Percentiles rank a stretch among this genome's conserved stretches.
Conservation (phyloP, 2,888 invertebrate species). For the Pediacus dermestoides region DNA sequence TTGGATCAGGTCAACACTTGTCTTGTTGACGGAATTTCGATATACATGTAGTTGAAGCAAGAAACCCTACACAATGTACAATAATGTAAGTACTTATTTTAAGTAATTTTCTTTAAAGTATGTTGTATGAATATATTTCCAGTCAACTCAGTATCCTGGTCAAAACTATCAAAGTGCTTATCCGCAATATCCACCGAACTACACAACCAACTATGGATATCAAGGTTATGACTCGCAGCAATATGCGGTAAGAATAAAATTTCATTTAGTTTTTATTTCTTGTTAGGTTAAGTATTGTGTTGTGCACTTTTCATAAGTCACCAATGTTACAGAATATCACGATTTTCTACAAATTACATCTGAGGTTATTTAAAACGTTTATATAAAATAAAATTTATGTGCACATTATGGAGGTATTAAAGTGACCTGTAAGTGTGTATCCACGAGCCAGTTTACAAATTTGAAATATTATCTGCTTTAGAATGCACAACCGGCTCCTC, state of each 20-base stretch:
- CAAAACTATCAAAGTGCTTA: slow-evolving; percentile 33
- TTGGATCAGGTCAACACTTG: too few species aligned
- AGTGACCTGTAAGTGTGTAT: slow-evolving; percentile 26
- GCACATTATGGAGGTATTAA: slow-evolving; percentile 22
- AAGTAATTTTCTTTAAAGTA: not conserved
- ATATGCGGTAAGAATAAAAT: slow-evolving; percentile 20
- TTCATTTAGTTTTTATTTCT: slow-evolving; percentile 15
- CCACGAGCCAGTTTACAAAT: slow-evolving; percentile 8
- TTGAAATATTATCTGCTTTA: slow-evolving; percentile 25
- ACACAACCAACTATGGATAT: slow-evolving; percentile 31
- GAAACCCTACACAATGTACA: slow-evolving; percentile 27
- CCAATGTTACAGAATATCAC: slow-evolving; percentile 30
- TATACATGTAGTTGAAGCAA: too few species aligned
- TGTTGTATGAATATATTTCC: slow-evolving; percentile 5
- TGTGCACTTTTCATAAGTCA: slow-evolving; percentile 24
- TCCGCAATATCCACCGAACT: slow-evolving; percentile 31
- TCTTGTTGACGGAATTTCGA: too few species aligned
- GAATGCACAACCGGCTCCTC: slow-evolving; percentile 30
- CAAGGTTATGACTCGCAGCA: slow-evolving; percentile 31
- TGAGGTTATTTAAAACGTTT: slow-evolving; percentile 25
- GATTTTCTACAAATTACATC: slow-evolving; percentile 24
- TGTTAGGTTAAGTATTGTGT: slow-evolving; percentile 14
- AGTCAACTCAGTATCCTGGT: slow-evolving; percentile 30
- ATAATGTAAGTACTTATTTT: slow-evolving; percentile 27
- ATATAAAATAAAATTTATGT: slow-evolving; percentile 18